These are phyloP conservation scores for Holcopasites calliopsidis DNA, from an alignment of 1,140 invertebrate genomes.

Conservation along the genomic window DNA sequence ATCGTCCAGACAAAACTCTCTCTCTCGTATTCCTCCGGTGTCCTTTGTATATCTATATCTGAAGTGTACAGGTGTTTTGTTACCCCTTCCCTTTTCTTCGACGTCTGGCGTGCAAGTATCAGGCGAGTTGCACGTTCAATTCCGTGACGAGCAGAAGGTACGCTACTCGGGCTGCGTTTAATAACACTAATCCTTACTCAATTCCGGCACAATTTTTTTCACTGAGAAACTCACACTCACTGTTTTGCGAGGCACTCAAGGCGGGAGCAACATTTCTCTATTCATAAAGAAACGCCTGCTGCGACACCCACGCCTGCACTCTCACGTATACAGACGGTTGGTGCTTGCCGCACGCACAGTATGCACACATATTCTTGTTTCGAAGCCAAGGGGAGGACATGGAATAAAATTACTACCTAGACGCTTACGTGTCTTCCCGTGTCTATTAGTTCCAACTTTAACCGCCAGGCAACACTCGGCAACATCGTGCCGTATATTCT, in stretches of 20 bases:
- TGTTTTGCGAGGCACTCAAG: slow-evolving; percentile 28
- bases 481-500: too few relatives aligned
- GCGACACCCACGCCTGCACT: slow-evolving; percentile 49
- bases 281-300: slow-evolving; percentile 51
- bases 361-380: slow-evolving; percentile 22
- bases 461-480: not conserved
- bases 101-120: slow-evolving; percentile 19
- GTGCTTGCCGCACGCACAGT: slow-evolving; percentile 43
- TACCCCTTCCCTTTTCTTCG: slow-evolving; percentile 5
- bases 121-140: slow-evolving; percentile 5
- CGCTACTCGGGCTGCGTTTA: not conserved
- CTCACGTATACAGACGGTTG: slow-evolving; percentile 42
- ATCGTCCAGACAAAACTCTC: slow-evolving; percentile 1
- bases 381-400: slow-evolving; percentile 31
- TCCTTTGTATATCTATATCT: not conserved
- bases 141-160: not conserved
- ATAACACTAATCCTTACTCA: not conserved
- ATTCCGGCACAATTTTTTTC: slow-evolving; percentile 32
- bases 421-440: not conserved
- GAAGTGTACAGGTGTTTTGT: slow-evolving; percentile 41
- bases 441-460: not conserved
- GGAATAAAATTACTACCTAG: not conserved
- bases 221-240: slow-evolving; percentile 19
- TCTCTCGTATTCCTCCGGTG: not conserved
- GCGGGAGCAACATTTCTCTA: slow-evolving; percentile 33